Evolutionary conservation across 2,113 vertebrate genomes (phyloP).

Genomic region (Rousettus leschenaultii): DNA sequence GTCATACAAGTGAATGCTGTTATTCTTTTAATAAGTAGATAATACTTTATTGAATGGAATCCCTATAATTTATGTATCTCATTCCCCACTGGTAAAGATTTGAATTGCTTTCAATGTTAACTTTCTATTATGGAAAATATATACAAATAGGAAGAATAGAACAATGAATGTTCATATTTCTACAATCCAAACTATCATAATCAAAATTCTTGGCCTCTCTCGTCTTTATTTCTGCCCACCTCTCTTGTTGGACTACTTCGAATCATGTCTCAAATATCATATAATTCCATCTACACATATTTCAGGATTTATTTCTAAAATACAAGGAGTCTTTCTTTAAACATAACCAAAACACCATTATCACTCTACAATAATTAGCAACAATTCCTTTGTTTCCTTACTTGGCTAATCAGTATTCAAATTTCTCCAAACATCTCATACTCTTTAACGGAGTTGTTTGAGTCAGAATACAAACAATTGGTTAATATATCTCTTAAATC

Average conservation of each 20-base stretch:
- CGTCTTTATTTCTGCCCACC: background rate
- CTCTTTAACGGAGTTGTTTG: background rate
- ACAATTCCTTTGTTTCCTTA: background rate
- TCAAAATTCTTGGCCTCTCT: background rate
- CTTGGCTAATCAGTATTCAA: background rate
- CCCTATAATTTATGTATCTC: background rate
- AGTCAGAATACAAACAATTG: background rate
- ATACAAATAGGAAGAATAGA: background rate
- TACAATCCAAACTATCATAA: background rate
- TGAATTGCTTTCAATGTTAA: background rate
- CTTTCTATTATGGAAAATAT: background rate
- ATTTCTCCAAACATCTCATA: background rate
- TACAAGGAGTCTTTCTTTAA: background rate
- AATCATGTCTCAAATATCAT: background rate
- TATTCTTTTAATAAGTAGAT: background rate
- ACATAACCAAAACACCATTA: background rate
- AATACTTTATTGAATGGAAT: background rate
- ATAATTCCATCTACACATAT: background rate
- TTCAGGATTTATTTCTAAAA: slow-evolving; percentile 4
- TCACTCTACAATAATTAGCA: background rate
- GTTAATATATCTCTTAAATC: background rate
- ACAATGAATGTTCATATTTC: background rate
- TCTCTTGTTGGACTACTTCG: background rate
- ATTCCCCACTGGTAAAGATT: background rate
- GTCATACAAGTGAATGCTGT: background rate